These are phyloP conservation scores for Scrobipalpa costella DNA, from an alignment of 2,888 invertebrate genomes.

Conservation along the genomic window DNA sequence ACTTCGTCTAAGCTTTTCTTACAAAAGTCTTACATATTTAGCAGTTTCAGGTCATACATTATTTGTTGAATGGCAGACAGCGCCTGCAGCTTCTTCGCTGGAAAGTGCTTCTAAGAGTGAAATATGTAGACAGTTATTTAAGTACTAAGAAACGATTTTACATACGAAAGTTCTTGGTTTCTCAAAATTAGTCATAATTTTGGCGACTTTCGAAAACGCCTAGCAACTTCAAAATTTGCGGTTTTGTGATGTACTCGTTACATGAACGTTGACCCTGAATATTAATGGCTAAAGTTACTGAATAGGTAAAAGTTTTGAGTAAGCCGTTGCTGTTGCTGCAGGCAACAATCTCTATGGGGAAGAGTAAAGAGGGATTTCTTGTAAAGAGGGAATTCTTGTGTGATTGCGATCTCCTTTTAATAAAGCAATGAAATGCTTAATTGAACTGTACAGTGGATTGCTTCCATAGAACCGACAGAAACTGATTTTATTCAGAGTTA, in stretches of 20 bases:
- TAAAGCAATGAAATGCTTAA: too few relatives aligned
- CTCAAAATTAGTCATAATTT: constrained; percentile 12
- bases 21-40: constrained; percentile 22
- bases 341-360: not conserved
- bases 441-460: too few relatives aligned
- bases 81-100: constrained; percentile 7
- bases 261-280: constrained; percentile 19
- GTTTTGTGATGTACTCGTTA: constrained; percentile 21
- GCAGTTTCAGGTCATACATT: constrained; percentile 20
- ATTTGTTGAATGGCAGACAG: constrained; percentile 19
- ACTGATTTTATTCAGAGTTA: too few relatives aligned
- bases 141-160: constrained; percentile 16
- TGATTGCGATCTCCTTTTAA: too few relatives aligned
- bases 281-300: not conserved
- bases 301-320: not conserved
- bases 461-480: too few relatives aligned
- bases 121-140: constrained; percentile 13
- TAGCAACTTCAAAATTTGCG: constrained; percentile 13
- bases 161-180: constrained; percentile 10
- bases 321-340: not conserved
- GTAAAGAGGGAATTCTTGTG: not conserved
- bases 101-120: not conserved
- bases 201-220: constrained; percentile 5
- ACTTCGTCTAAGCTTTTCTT: constrained; percentile 6
- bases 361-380: not conserved